A percentile compares a stretch with the other conserved stretches of the same genome.
phyloP scores from a whole-genome alignment of 2,113 vertebrate genomes.

The Stigmatopora nigra region DNA sequence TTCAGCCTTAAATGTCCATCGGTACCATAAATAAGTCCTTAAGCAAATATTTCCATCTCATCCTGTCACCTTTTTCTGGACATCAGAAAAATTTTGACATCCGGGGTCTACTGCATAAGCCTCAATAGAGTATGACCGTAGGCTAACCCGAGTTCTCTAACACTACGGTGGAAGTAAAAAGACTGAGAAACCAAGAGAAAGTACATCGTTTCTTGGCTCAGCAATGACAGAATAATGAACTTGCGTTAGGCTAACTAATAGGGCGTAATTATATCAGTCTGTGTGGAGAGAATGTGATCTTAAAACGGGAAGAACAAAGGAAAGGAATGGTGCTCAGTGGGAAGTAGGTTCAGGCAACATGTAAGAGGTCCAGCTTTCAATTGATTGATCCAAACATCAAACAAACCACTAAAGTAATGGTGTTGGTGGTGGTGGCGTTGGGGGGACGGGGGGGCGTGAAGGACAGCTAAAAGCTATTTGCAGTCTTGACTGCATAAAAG shows the following conservation, averaged over 20 bases:
- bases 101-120: slow-evolving; percentile 54
- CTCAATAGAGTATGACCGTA: slow-evolving; percentile 47
- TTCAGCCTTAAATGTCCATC: too few relatives aligned
- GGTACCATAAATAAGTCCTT: slow-evolving; percentile 3
- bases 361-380: slow-evolving; percentile 61
- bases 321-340: slow-evolving; percentile 56
- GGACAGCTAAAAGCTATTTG: slow-evolving; percentile 72
- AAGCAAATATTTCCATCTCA: slow-evolving; percentile 29
- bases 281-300: slow-evolving; percentile 58
- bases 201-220: slow-evolving; percentile 65
- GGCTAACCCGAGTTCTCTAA: slow-evolving; percentile 54
- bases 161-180: slow-evolving; percentile 43
- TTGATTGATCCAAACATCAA: slow-evolving; percentile 71
- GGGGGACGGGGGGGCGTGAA: slow-evolving; percentile 56
- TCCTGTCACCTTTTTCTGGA: slow-evolving; percentile 40
- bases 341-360: slow-evolving; percentile 61
- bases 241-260: slow-evolving; percentile 64
- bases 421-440: not conserved
- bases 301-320: slow-evolving; percentile 53
- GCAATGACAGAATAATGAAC: slow-evolving; percentile 70
- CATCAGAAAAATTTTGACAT: slow-evolving; percentile 55
- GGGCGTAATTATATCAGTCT: slow-evolving; percentile 62
- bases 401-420: slow-evolving; percentile 64
- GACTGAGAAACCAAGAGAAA: slow-evolving; percentile 46
- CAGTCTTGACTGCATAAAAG: slow-evolving; percentile 68